These are phyloP conservation scores for Pseudopipra pipra DNA, from an alignment of 2,113 vertebrate genomes.

Conservation along the genomic window DNA sequence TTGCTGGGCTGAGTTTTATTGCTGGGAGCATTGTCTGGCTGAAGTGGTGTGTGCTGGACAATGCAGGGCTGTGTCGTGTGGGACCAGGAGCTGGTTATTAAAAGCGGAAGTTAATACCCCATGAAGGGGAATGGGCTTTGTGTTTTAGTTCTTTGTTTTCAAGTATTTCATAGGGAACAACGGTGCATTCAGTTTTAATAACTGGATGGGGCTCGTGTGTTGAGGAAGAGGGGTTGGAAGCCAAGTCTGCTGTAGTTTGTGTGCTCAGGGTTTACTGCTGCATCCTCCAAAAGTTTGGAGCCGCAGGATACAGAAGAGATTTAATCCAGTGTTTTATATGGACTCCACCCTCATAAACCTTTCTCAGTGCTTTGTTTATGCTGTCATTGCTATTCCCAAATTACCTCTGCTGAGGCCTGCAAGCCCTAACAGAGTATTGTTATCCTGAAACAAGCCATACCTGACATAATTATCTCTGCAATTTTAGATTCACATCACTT, in stretches of 20 bases:
- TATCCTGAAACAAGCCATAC: conserved; percentile 35
- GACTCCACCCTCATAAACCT: conserved; percentile 41
- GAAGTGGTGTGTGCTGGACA: conserved; percentile 19
- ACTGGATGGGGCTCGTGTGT: conserved; percentile 19
- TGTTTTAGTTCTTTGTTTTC: conserved; percentile 25
- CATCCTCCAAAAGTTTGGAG: conserved; percentile 24
- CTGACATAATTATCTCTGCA: conserved; percentile 17
- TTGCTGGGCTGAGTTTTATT: conserved; percentile 61
- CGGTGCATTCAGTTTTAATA: conserved; percentile 34
- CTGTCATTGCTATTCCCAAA: background rate
- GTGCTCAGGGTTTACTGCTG: background rate
- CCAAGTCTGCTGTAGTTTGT: background rate
- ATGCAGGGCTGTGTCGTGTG: conserved; percentile 6
- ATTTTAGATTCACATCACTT: background rate
- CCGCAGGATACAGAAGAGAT: conserved; percentile 28
- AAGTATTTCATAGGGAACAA: conserved; percentile 24
- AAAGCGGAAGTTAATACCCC: conserved; percentile 32
- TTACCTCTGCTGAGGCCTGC: conserved; percentile 18
- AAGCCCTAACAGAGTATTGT: conserved; percentile 21
- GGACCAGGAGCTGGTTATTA: background rate
- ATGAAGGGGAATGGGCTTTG: background rate
- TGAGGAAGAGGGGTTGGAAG: background rate
- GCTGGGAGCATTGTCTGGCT: conserved; percentile 49
- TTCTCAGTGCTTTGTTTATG: conserved; percentile 17
- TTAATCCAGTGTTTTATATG: background rate